Percentiles rank a stretch among this genome's conserved stretches.
Evolutionary conservation across 2,797 vertebrate genomes (phyloP).

Genomic region (Phyllotis vaccarum): DNA sequence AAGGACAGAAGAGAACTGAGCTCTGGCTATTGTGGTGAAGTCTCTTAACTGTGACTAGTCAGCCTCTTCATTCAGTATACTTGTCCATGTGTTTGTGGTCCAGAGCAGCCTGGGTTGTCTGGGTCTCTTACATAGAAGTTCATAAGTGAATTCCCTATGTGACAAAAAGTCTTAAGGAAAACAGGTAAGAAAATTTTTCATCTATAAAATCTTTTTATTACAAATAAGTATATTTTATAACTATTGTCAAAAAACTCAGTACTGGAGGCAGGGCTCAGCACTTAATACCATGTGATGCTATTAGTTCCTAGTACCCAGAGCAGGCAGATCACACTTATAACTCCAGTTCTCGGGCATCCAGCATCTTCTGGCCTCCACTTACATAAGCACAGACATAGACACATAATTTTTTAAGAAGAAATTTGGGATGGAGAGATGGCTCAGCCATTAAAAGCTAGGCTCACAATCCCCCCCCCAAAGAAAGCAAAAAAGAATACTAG

Average conservation of each 20-base stretch:
- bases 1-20: not conserved
- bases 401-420: not conserved
- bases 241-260: not conserved
- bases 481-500: not conserved
- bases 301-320: not conserved
- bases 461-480: not conserved
- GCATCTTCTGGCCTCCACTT: not conserved
- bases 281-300: not conserved
- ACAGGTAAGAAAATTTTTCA: slow-evolving; percentile 42
- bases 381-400: not conserved
- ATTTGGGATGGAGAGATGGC: not conserved
- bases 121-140: not conserved
- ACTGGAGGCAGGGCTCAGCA: not conserved
- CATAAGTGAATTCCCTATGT: not conserved
- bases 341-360: not conserved
- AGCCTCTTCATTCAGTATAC: not conserved
- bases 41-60: not conserved
- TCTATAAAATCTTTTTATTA: not conserved
- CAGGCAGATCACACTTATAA: too few relatives aligned
- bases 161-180: slow-evolving; percentile 24
- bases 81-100: not conserved
- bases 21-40: not conserved
- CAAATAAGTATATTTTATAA: not conserved
- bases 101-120: not conserved
- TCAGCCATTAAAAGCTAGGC: not conserved